Conservation (phyloP, 92 coral and sea anemone species). For the Paragorgia papillata region DNA sequence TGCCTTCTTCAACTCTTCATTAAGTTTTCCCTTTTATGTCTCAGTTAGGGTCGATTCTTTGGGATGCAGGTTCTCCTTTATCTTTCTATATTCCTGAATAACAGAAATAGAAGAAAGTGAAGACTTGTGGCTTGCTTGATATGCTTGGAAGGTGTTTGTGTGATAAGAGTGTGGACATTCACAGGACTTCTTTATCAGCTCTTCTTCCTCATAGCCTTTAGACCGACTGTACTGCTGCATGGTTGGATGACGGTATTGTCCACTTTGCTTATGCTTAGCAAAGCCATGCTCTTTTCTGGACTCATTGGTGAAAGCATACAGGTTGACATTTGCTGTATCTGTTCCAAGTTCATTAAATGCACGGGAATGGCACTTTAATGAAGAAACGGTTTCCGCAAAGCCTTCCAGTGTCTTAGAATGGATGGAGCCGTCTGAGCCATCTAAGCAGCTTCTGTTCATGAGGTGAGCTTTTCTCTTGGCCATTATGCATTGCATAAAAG, state of each 20-base stretch:
- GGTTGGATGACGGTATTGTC: constrained; percentile 73
- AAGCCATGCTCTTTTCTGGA: constrained; percentile 78
- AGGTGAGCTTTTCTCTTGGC: constrained; percentile 38
- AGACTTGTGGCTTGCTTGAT: constrained; percentile 64
- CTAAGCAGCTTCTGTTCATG: constrained; percentile 30
- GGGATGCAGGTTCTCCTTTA: constrained; percentile 40
- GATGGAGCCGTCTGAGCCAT: constrained; percentile 66
- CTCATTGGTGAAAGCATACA: constrained; percentile 71
- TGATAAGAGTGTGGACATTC: constrained; percentile 72
- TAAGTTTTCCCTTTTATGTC: too few species aligned
- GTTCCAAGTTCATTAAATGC: constrained; percentile 33
- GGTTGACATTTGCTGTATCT: constrained; percentile 31
- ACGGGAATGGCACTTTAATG: constrained; percentile 48
- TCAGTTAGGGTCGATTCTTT: constrained; percentile 1
- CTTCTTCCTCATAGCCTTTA: constrained; percentile 65
- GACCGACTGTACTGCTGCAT: constrained; percentile 54
- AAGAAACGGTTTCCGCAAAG: constrained; percentile 44
- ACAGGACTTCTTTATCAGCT: constrained; percentile 65
- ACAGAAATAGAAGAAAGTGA: constrained; percentile 41
- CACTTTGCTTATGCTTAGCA: constrained; percentile 73
- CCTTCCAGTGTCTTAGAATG: constrained; percentile 52
- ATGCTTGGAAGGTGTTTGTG: constrained; percentile 61
- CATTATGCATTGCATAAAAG: constrained; percentile 37
- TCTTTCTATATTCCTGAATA: constrained; percentile 37
- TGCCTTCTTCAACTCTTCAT: too few species aligned